phyloP scores from a whole-genome alignment of 2,797 vertebrate species.

The Liasis olivaceus region DNA sequence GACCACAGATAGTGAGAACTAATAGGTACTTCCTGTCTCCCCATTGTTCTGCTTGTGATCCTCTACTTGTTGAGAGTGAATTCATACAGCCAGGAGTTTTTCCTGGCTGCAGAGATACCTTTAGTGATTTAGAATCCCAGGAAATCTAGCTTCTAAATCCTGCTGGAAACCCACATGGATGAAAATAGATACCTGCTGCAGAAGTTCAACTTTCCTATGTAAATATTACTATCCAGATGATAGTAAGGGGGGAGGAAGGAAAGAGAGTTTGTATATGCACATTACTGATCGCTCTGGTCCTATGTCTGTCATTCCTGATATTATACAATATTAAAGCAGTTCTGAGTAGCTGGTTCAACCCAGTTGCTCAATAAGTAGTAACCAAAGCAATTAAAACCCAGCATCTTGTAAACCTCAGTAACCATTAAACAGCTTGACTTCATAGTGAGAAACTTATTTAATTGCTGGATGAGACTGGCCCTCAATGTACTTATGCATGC shows the following conservation, averaged over 20 bases:
- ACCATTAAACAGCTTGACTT: not conserved
- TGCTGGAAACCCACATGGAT: not conserved
- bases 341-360: not conserved
- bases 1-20: not conserved
- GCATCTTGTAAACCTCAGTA: not conserved
- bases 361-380: not conserved
- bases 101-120: not conserved
- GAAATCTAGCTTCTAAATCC: not conserved
- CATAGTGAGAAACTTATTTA: not conserved
- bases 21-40: not conserved
- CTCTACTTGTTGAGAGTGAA: not conserved
- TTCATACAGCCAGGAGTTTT: not conserved
- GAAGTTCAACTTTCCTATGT: not conserved
- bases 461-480: not conserved
- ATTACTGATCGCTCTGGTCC: not conserved
- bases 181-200: not conserved
- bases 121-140: not conserved
- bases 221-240: not conserved
- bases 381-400: not conserved
- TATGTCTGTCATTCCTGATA: not conserved
- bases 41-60: not conserved
- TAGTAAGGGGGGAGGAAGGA: not conserved
- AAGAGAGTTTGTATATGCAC: not conserved
- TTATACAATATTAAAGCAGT: not conserved
- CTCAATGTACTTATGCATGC: not conserved